Evolutionary conservation across 2,888 invertebrate genomes (phyloP), one percentile per base, ranked within the genome.

Genomic region (Idaea straminata): DNA sequence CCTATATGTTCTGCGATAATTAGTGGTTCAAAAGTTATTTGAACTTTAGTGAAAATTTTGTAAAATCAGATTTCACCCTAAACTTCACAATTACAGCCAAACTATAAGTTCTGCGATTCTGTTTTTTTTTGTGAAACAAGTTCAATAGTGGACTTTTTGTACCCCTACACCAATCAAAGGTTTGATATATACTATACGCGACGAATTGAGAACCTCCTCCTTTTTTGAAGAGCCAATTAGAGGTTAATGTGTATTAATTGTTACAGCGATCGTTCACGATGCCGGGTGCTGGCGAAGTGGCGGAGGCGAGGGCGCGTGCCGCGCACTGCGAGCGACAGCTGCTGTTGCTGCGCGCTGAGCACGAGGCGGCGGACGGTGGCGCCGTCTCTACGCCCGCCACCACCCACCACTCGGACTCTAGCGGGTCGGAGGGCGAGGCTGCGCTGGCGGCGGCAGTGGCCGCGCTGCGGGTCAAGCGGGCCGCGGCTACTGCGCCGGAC

Each of bases 281-380:
- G 82, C 84, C 86, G 15, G 71, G 77, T 15, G 84, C 84, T 3
- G 79, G 75, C n/a, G 76, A 67, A 70, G 57, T 85, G 62, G 83
- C 82, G 15, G 60, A 68, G 66, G 71, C 77, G 72, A 81, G 84
- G 61, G 81, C 77, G 66, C 81, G 81, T 63, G 83, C 78, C 65
- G 69, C 63, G 16, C 71, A 69, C 34, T 76, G 77, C 66, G 79
- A 80, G 72, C 72, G 66, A 0, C 76, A 75, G 68, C 72, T 83
- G 67, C 68, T 62, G 59, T 67, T 59, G 38, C 72, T 81, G 68
- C 78, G 72, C 10, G 72, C 64, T 60, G 70, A 69, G 3, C 66
- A 74, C 25, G 70, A 62, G 7, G 61, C 34, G 0, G 62, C 62
- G 34, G 68, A 62, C 25, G 38, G 59, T 59, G 15, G 57, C 5